Conservation (phyloP, 2,797 vertebrate species). For the Onychomys torridus region DNA sequence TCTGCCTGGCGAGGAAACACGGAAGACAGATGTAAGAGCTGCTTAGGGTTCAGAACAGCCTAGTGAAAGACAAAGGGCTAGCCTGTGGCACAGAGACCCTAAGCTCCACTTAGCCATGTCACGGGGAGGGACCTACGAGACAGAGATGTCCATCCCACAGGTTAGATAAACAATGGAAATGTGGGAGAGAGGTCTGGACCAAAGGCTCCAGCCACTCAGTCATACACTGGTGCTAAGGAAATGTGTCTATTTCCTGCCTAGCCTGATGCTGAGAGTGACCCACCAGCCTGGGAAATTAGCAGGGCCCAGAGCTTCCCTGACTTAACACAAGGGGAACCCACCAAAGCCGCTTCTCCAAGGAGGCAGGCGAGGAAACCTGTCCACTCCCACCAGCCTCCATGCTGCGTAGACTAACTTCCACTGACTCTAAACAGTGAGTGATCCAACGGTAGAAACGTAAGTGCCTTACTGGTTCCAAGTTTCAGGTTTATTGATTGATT, state of each 20-base stretch:
- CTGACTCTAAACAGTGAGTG: not conserved
- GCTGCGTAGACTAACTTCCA: not conserved
- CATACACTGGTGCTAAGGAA: not conserved
- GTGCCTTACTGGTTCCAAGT: constrained; percentile 11
- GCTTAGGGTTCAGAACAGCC: not conserved
- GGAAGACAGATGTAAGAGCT: not conserved
- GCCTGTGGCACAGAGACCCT: not conserved
- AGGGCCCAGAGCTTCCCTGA: not conserved
- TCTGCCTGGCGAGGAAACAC: not conserved
- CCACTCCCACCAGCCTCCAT: not conserved
- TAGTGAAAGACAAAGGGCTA: not conserved
- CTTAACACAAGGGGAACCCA: not conserved
- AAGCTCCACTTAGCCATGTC: not conserved
- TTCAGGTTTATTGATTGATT: not conserved
- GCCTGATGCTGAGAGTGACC: not conserved
- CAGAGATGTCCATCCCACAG: not conserved
- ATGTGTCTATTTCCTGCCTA: not conserved
- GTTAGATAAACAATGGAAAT: not conserved
- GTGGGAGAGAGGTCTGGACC: not conserved
- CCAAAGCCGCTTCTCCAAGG: not conserved
- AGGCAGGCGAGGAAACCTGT: not conserved
- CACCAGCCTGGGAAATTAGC: not conserved
- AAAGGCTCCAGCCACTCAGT: not conserved
- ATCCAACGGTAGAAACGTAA: not conserved
- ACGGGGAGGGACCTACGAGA: not conserved